A percentile compares a stretch with the other conserved stretches of the same genome.
Conservation (phyloP, 2,797 vertebrate genomes). For the Myotis daubentonii region DNA sequence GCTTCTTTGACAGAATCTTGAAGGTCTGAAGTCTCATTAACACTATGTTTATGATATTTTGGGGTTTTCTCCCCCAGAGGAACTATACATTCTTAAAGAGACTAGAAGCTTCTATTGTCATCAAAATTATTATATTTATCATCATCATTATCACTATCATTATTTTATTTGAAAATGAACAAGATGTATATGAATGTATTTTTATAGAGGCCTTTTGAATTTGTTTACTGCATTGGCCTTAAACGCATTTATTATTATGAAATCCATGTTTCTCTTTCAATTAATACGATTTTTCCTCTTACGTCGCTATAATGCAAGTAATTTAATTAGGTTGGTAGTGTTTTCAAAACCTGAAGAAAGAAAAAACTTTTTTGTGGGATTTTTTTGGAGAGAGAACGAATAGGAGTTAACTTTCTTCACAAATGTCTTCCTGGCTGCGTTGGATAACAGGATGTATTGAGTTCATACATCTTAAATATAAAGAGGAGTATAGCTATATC, state of each 20-base stretch:
- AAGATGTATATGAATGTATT: not conserved
- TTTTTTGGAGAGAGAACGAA: constrained; percentile 1
- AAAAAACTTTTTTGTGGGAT: not conserved
- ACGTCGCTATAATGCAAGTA: not conserved
- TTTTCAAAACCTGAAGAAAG: constrained; percentile 55
- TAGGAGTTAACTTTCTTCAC: constrained; percentile 73
- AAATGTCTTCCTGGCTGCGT: constrained; percentile 79
- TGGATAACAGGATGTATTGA: constrained; percentile 80
- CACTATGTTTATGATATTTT: constrained; percentile 28
- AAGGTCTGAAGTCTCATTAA: constrained; percentile 60
- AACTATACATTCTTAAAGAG: not conserved
- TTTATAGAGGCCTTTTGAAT: not conserved
- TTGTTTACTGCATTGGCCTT: constrained; percentile 5
- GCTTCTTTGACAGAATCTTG: constrained; percentile 60
- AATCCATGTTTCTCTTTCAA: not conserved
- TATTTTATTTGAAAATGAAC: constrained; percentile 6
- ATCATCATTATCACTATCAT: not conserved
- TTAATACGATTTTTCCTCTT: not conserved
- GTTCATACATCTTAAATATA: constrained; percentile 83
- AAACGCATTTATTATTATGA: constrained; percentile 35
- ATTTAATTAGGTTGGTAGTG: constrained; percentile 34
- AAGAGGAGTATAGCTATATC: constrained; percentile 75
- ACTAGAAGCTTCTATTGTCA: not conserved
- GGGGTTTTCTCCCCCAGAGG: not conserved
- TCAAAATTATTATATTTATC: not conserved